Evolutionary conservation across 2,797 vertebrate species (phyloP).

Genomic region (Anableps anableps): DNA sequence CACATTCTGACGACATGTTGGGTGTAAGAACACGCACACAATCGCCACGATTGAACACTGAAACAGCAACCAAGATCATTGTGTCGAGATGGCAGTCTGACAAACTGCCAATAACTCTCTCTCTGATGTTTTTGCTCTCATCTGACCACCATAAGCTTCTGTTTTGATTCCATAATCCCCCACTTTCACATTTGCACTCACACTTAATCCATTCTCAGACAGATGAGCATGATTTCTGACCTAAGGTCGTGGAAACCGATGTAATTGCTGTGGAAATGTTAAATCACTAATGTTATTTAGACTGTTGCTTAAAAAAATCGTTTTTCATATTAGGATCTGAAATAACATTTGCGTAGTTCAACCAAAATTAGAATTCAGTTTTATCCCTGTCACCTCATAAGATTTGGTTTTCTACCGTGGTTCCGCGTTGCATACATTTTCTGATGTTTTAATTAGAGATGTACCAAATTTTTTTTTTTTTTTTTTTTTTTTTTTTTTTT

Average conservation of each 20-base stretch:
- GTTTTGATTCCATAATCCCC: conserved; percentile 69
- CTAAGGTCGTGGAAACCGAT: conserved; percentile 33
- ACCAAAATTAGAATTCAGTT: background rate
- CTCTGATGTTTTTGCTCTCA: conserved; percentile 49
- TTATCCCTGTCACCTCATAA: background rate
- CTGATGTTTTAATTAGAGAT: background rate
- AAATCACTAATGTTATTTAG: conserved; percentile 62
- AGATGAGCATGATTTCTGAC: conserved; percentile 16
- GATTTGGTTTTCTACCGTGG: background rate
- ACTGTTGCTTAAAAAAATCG: conserved; percentile 31
- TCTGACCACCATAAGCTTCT: conserved; percentile 57
- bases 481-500: too few species aligned
- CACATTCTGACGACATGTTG: conserved; percentile 96
- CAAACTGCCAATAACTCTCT: conserved; percentile 54
- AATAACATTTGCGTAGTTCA: conserved; percentile 6
- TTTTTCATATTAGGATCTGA: conserved; percentile 22
- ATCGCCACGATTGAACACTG: background rate
- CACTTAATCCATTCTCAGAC: conserved; percentile 24
- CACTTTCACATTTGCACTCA: conserved; percentile 40
- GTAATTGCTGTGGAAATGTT: conserved; percentile 60
- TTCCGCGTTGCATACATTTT: background rate
- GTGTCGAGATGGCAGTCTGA: conserved; percentile 51
- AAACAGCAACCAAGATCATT: conserved; percentile 30
- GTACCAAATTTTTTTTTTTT: too few species aligned
- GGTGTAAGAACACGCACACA: conserved; percentile 83